Conservation (phyloP, 1,140 invertebrate species). For the Dryas iulia region DNA sequence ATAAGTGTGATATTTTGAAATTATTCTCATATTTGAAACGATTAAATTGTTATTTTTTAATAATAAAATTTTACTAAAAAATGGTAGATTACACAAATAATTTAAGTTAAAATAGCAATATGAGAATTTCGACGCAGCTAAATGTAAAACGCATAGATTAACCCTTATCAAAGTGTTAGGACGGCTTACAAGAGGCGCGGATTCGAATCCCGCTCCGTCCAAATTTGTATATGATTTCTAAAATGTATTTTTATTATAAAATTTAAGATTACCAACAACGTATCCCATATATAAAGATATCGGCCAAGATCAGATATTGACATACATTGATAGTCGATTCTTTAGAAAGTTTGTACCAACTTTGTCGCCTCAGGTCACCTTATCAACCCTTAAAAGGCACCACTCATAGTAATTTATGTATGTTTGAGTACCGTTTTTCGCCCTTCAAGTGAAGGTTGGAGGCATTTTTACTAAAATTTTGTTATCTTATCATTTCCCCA, state of each 20-base stretch:
- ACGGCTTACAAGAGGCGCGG: too few relatives aligned
- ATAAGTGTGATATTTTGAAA: slow-evolving; percentile 2
- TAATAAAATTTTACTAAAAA: too few relatives aligned
- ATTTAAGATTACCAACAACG: too few relatives aligned
- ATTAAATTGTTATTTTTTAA: background rate
- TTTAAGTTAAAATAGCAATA: too few relatives aligned
- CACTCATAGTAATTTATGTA: slow-evolving; percentile 70
- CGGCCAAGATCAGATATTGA: slow-evolving; percentile 58
- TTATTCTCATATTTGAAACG: background rate
- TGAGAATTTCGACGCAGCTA: too few relatives aligned
- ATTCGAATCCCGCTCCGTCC: too few relatives aligned
- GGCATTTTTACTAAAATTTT: slow-evolving; percentile 34
- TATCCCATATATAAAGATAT: slow-evolving; percentile 2
- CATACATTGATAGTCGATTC: slow-evolving; percentile 48
- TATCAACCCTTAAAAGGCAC: slow-evolving; percentile 56
- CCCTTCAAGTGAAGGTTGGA: slow-evolving; percentile 23
- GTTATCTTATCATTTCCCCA: slow-evolving; percentile 35
- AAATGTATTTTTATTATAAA: too few relatives aligned
- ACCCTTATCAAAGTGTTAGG: too few relatives aligned
- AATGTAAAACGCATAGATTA: too few relatives aligned
- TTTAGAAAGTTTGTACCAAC: slow-evolving; percentile 50
- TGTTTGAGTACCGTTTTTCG: slow-evolving; percentile 36
- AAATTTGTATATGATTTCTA: too few relatives aligned
- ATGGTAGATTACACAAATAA: too few relatives aligned
- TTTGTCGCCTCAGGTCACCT: slow-evolving; percentile 49